Percentiles rank a stretch among this genome's conserved stretches.
Conservation (phyloP, 2,113 vertebrate genomes). For the Tor tambroides region DNA sequence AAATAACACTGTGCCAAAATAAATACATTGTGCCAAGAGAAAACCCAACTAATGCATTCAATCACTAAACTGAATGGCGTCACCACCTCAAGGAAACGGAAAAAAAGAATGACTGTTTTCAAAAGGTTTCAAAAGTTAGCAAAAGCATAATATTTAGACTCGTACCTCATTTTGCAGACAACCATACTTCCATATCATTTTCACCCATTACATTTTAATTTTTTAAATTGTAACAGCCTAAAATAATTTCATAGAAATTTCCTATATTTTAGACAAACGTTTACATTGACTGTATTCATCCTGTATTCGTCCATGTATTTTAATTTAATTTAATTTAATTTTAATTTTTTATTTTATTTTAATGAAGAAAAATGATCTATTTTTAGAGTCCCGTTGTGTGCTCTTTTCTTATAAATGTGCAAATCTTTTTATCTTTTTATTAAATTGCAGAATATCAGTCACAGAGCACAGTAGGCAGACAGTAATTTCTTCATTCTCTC, state of each 20-base stretch:
- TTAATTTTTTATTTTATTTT: not conserved
- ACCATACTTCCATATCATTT: not conserved
- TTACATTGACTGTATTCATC: not conserved
- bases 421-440: not conserved
- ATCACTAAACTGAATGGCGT: not conserved
- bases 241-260: no score
- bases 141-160: not conserved
- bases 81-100: not conserved
- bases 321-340: no score
- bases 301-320: no score
- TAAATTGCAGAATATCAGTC: not conserved
- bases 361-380: not conserved
- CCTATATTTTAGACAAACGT: not conserved
- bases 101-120: not conserved
- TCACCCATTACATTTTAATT: not conserved
- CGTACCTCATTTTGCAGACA: not conserved
- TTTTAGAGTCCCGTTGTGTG: not conserved
- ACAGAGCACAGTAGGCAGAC: not conserved
- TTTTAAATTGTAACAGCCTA: no score
- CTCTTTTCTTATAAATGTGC: not conserved
- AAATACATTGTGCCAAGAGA: conserved; percentile 1
- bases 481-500: not conserved
- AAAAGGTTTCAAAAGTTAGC: not conserved
- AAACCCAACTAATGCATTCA: not conserved
- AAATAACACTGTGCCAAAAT: conserved; percentile 17